phyloP scores from a whole-genome alignment of 1,140 invertebrate species.

The Ephestia elutella region DNA sequence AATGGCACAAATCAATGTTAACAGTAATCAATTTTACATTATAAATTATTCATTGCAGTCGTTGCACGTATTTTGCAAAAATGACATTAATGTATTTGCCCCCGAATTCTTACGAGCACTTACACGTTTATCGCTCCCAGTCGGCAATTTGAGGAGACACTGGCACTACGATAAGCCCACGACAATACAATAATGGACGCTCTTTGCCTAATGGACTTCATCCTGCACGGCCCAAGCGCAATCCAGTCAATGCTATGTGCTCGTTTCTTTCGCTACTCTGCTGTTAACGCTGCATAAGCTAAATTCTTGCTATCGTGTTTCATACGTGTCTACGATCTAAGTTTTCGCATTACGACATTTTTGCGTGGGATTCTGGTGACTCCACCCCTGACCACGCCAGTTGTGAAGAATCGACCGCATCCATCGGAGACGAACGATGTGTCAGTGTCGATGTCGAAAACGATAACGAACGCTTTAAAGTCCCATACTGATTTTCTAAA shows the following conservation, averaged over 20 bases:
- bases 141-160: slow-evolving; percentile 50
- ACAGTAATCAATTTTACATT: no score
- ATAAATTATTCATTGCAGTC: not conserved
- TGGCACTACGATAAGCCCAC: slow-evolving; percentile 62
- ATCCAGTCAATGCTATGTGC: slow-evolving; percentile 64
- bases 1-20: no score
- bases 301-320: slow-evolving; percentile 37
- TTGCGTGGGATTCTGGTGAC: slow-evolving; percentile 43
- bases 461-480: slow-evolving; percentile 29
- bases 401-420: slow-evolving; percentile 11
- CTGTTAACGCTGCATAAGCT: slow-evolving; percentile 31
- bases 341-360: slow-evolving; percentile 47
- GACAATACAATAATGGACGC: slow-evolving; percentile 69
- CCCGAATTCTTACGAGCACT: slow-evolving; percentile 20
- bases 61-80: not conserved
- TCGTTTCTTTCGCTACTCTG: slow-evolving; percentile 49
- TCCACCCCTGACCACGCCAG: not conserved
- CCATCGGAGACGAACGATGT: slow-evolving; percentile 40
- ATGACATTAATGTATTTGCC: slow-evolving; percentile 1
- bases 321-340: slow-evolving; percentile 37
- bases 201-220: slow-evolving; percentile 63
- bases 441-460: slow-evolving; percentile 36
- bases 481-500: slow-evolving; percentile 2
- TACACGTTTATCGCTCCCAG: slow-evolving; percentile 40
- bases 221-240: slow-evolving; percentile 55